Evolutionary conservation across 2,113 vertebrate species (phyloP).

Genomic region (Dicerorhinus sumatrensis): DNA sequence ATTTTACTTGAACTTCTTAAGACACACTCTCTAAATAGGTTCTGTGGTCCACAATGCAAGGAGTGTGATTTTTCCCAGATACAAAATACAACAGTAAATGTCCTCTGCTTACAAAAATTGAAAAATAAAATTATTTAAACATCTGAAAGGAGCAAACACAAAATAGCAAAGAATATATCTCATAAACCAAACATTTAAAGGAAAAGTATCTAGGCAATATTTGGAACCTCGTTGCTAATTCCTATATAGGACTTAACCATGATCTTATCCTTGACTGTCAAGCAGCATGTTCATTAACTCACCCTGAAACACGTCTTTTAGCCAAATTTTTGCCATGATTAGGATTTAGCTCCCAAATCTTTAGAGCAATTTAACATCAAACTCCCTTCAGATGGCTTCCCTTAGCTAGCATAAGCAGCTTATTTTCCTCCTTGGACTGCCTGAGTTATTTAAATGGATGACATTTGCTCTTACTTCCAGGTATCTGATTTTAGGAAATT

Average conservation of each 20-base stretch:
- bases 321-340: not conserved
- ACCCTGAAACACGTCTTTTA: not conserved
- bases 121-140: slow-evolving; percentile 5
- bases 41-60: not conserved
- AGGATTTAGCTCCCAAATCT: not conserved
- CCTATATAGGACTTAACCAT: not conserved
- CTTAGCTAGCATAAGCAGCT: not conserved
- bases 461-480: not conserved
- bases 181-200: slow-evolving; percentile 8
- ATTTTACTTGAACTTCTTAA: slow-evolving; percentile 18
- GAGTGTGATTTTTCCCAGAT: not conserved
- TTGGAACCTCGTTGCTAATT: not conserved
- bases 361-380: not conserved
- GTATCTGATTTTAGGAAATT: not conserved
- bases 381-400: not conserved
- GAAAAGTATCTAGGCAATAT: not conserved
- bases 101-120: not conserved
- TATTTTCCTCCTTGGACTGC: not conserved
- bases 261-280: not conserved
- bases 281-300: not conserved
- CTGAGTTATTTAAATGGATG: not conserved
- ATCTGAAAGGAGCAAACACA: not conserved
- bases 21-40: not conserved
- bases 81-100: not conserved
- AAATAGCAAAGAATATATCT: not conserved